Percentiles rank a stretch among this genome's conserved stretches.
These are phyloP conservation scores for Volucella inanis DNA, from an alignment of 2,888 invertebrate genomes.

Conservation along the genomic window DNA sequence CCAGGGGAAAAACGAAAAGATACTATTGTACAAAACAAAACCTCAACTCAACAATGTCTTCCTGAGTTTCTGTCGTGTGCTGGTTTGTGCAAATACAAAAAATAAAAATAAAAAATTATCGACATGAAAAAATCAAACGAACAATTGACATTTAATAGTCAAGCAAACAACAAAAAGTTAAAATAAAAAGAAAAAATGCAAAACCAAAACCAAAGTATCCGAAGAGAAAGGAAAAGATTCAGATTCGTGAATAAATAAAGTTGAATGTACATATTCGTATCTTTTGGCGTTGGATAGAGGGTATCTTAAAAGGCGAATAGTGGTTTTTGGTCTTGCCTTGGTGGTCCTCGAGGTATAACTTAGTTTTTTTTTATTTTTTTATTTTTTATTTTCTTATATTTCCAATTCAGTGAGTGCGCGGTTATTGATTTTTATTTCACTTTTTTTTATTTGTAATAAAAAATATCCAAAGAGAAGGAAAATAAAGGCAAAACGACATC, in stretches of 20 bases:
- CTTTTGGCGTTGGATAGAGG: background rate
- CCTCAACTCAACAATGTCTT: conserved; percentile 16
- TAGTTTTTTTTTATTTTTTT: background rate
- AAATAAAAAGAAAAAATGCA: conserved; percentile 19
- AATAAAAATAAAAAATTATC: conserved; percentile 21
- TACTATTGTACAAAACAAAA: conserved; percentile 16
- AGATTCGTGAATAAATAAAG: conserved; percentile 62
- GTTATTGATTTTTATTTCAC: background rate
- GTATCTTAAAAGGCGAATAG: background rate
- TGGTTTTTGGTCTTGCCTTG: background rate
- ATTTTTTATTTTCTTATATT: background rate
- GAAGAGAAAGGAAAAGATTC: conserved; percentile 53
- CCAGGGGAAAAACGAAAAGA: background rate
- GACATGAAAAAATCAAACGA: conserved; percentile 44
- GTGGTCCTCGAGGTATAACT: conserved; percentile 24
- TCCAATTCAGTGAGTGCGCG: conserved; percentile 17
- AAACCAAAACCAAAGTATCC: conserved; percentile 31
- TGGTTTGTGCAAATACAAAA: conserved; percentile 22
- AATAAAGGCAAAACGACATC: conserved; percentile 10
- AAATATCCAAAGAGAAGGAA: background rate
- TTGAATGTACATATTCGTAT: conserved; percentile 44
- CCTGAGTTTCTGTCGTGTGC: conserved; percentile 32
- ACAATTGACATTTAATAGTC: background rate
- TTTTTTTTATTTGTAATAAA: no score
- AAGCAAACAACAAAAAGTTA: background rate